Evolutionary conservation across 2,797 vertebrate species (phyloP).

Genomic region (Tadarida brasiliensis): DNA sequence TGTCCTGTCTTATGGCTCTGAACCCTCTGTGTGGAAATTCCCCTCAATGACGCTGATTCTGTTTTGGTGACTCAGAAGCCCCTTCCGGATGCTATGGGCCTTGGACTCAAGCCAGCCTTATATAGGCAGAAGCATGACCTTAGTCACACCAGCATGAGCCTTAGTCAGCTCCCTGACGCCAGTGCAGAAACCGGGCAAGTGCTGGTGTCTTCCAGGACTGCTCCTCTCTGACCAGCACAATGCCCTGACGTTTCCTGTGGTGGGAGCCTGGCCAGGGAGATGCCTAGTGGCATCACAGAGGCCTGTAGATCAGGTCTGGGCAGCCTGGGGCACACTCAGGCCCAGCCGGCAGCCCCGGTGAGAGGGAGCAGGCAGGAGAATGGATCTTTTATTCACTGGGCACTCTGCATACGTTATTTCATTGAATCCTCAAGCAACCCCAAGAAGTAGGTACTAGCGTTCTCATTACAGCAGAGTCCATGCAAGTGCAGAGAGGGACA

Average conservation of each 20-base stretch:
- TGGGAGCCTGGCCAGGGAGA: background rate
- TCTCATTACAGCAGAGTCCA: background rate
- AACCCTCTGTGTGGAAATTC: conserved; percentile 60
- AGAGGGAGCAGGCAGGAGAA: background rate
- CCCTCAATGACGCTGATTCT: background rate
- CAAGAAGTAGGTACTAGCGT: no score
- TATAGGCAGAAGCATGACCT: conserved; percentile 31
- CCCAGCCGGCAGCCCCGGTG: background rate
- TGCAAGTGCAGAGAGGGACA: background rate
- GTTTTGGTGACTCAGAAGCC: conserved; percentile 58
- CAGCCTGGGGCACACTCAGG: background rate
- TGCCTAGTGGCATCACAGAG: no score
- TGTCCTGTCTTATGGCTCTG: conserved; percentile 72
- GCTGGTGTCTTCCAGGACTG: background rate
- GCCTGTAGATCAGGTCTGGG: background rate
- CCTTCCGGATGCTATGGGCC: background rate
- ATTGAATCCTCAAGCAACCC: background rate
- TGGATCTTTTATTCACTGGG: background rate
- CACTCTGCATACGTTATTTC: background rate
- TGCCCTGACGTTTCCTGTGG: background rate
- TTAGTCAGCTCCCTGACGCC: background rate
- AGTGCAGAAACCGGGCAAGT: background rate
- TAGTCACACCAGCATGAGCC: background rate
- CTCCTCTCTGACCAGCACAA: background rate
- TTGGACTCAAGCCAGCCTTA: background rate